Base-by-base conservation (phyloP, 2,888 invertebrate genomes). In the Plutella xylostella region DNA sequence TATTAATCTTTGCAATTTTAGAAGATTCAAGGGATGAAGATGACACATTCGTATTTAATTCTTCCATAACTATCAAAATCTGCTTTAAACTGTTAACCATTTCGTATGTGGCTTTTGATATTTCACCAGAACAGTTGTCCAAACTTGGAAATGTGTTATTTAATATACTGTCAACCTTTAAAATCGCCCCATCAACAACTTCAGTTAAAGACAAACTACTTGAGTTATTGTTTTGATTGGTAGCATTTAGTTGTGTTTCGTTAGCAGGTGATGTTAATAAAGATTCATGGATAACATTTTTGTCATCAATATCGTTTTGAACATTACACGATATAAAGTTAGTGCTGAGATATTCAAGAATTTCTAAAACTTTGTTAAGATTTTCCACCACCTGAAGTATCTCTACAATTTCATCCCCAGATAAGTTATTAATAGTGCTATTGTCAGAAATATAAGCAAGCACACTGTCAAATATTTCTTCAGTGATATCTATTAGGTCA, bases 281-380 rank as follows among this genome's bases (percentile, higher is more conserved):
- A n/a, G n/a, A n/a, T n/a, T n/a, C n/a, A n/a, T n/a, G n/a, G n/a
- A n/a, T n/a, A n/a, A n/a, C n/a, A n/a, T n/a, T n/a, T n/a, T n/a
- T n/a, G n/a, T n/a, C n/a, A n/a, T n/a, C n/a, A n/a, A n/a, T n/a
- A n/a, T n/a, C n/a, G n/a, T n/a, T n/a, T n/a, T n/a, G n/a, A n/a
- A n/a, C n/a, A n/a, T n/a, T n/a, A n/a, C n/a, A n/a, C n/a, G n/a
- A n/a, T n/a, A n/a, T n/a, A 40, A 42, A n/a, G n/a, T 42, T 19
- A 15, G 31, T 14, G 15, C n/a, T 43, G 21, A 43, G 34, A 34
- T 21, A 34, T 20, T 43, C 42, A 9, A 43, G 22, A 17, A 43
- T 43, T n/a, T 33, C 34, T 22, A 43, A 14, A 21, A 43, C 30
- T 34, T 43, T 14, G 9, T 33, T 22, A 15, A 43, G 22, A 33